phyloP scores from a whole-genome alignment of 2,113 vertebrate genomes.

The Oncorhynchus gorbuscha region DNA sequence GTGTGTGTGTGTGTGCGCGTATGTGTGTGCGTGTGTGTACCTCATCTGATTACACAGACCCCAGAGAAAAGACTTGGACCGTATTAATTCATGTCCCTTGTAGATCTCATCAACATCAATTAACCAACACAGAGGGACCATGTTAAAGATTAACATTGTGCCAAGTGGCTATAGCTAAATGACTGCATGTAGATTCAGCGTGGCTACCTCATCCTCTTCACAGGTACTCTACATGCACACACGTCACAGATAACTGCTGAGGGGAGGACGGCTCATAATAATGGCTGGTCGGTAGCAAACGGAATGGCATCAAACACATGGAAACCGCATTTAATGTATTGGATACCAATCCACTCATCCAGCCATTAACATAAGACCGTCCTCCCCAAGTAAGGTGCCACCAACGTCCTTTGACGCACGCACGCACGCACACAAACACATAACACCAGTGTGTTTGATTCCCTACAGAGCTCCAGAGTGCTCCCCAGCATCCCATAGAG shows the following conservation, averaged over 20 bases:
- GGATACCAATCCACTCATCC: not conserved
- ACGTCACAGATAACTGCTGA: too few relatives aligned
- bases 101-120: slow-evolving; percentile 35
- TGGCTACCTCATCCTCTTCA: not conserved
- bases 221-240: too few relatives aligned
- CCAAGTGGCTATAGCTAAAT: slow-evolving; percentile 7
- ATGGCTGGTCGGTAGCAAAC: too few relatives aligned
- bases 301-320: too few relatives aligned
- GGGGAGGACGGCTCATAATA: too few relatives aligned
- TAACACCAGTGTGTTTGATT: slow-evolving; percentile 17
- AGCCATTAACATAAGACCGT: not conserved
- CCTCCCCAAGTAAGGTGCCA: too few relatives aligned
- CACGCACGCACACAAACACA: not conserved
- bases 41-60: slow-evolving; percentile 40
- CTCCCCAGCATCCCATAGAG: slow-evolving; percentile 56
- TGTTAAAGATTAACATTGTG: not conserved
- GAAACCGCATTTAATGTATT: too few relatives aligned
- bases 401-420: not conserved
- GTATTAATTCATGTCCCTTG: slow-evolving; percentile 41
- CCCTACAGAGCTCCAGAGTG: slow-evolving; percentile 61
- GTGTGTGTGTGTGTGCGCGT: not conserved
- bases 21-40: slow-evolving; percentile 21
- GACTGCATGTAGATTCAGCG: slow-evolving; percentile 16
- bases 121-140: slow-evolving; percentile 24
- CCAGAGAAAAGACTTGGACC: not conserved